Evolutionary conservation across 2,888 invertebrate genomes (phyloP).

Genomic region (Odontothrips loti): DNA sequence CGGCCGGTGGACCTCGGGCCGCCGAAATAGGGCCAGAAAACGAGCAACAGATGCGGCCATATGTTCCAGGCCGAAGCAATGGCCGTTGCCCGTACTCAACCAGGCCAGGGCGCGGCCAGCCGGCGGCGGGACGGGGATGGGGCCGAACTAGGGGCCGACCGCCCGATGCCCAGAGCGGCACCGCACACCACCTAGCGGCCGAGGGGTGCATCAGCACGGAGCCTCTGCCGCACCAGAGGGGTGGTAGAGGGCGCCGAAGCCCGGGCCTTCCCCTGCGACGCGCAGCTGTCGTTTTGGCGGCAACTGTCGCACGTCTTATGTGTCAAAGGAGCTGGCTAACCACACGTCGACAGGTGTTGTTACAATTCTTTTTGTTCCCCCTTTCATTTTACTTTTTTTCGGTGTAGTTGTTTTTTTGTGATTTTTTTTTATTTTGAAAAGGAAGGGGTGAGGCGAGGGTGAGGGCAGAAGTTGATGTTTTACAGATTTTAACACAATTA

Average conservation of each 20-base stretch:
- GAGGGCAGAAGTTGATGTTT: no score
- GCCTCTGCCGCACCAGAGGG: no score
- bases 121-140: not conserved
- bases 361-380: no score
- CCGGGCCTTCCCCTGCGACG: not conserved
- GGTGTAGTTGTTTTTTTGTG: no score
- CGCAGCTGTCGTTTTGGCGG: not conserved
- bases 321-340: no score
- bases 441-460: no score
- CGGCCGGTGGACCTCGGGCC: not conserved
- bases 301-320: no score
- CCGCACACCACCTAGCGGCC: not conserved
- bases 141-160: not conserved
- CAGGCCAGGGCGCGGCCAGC: not conserved
- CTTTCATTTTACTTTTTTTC: no score
- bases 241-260: not conserved
- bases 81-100: not conserved
- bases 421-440: no score
- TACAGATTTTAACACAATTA: no score
- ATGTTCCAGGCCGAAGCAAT: not conserved
- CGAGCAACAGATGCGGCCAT: conserved; percentile 18
- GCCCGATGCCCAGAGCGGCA: not conserved
- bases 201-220: not conserved
- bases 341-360: no score
- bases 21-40: not conserved